Percentiles rank a stretch among this genome's conserved stretches.
Evolutionary conservation across 2,113 vertebrate genomes (phyloP).

Genomic region (Myiopsitta monachus): DNA sequence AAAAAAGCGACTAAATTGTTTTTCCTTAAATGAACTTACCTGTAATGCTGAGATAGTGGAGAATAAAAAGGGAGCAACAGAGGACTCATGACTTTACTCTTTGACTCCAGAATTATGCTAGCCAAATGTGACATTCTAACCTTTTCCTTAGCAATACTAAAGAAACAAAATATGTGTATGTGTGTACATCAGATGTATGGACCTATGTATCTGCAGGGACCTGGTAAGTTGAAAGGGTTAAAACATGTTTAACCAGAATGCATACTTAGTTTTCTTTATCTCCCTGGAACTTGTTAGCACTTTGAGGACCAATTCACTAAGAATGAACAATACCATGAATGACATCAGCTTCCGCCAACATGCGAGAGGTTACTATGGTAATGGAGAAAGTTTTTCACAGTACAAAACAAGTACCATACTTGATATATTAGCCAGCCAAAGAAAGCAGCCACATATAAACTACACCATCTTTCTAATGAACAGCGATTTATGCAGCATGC

Average conservation of each 20-base stretch:
- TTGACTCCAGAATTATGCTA: neutral
- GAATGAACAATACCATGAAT: conserved; percentile 80
- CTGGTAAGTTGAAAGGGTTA: conserved; percentile 54
- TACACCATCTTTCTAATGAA: conserved; percentile 66
- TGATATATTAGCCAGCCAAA: conserved; percentile 80
- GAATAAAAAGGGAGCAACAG: neutral
- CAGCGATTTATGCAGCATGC: conserved; percentile 61
- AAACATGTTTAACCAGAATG: conserved; percentile 72
- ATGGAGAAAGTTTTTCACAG: conserved; percentile 82
- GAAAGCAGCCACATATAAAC: conserved; percentile 63
- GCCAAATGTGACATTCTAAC: neutral
- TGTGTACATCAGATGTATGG: neutral
- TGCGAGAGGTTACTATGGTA: conserved; percentile 86
- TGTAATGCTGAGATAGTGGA: neutral
- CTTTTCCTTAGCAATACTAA: neutral
- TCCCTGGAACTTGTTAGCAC: conserved; percentile 78
- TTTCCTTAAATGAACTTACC: neutral
- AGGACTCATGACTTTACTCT: neutral
- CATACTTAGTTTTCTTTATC: conserved; percentile 80
- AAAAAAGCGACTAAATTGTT: neutral
- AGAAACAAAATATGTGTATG: neutral
- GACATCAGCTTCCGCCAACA: conserved; percentile 92
- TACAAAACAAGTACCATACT: conserved; percentile 76
- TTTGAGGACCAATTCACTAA: conserved; percentile 77
- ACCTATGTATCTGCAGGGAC: neutral